phyloP scores from a whole-genome alignment of 2,113 vertebrate genomes.

The Junco hyemalis region DNA sequence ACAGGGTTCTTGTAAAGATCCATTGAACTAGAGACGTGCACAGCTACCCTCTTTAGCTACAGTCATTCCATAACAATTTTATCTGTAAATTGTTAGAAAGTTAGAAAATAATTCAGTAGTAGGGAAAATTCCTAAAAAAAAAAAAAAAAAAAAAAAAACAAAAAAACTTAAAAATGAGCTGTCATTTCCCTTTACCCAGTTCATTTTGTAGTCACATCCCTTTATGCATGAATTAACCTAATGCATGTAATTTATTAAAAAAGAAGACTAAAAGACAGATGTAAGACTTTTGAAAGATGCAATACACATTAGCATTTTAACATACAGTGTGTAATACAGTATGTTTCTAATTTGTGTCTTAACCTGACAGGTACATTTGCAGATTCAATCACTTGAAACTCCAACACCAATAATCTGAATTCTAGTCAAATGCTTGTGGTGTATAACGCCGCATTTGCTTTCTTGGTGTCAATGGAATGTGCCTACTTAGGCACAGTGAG shows the following conservation, averaged over 20 bases:
- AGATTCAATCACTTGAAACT: not conserved
- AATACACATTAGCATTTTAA: conserved; percentile 35
- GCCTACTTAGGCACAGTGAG: not conserved
- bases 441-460: not conserved
- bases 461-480: not conserved
- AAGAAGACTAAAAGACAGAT: not conserved
- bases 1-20: not conserved
- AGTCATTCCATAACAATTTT: conserved; percentile 67
- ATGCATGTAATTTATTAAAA: not conserved
- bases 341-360: not conserved
- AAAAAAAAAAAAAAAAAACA: too few relatives aligned
- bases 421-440: not conserved
- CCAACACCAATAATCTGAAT: not conserved
- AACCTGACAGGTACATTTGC: not conserved
- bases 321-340: not conserved
- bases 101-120: conserved; percentile 63
- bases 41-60: conserved; percentile 74
- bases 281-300: not conserved
- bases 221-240: conserved; percentile 46
- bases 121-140: conserved; percentile 5
- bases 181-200: conserved; percentile 37
- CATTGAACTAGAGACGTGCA: conserved; percentile 60
- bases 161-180: conserved; percentile 56
- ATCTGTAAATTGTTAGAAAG: conserved; percentile 73
- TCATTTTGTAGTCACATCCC: conserved; percentile 28